Evolutionary conservation across 2,113 vertebrate genomes (phyloP), one percentile per base, ranked within the genome.

Genomic region (Nannobrachium achirus): DNA sequence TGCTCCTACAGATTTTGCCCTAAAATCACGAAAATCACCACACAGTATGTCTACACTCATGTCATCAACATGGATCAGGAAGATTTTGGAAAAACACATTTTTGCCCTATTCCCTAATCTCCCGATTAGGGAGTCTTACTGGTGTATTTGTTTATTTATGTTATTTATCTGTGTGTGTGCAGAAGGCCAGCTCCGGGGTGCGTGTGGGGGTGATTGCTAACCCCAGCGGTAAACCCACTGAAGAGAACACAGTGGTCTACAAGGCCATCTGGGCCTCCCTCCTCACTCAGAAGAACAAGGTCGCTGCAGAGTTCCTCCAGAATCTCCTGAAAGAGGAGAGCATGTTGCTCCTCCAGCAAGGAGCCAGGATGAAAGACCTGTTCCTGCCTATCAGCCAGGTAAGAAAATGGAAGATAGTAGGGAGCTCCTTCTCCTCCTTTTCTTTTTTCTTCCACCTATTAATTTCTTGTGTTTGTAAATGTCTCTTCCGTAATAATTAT

Each of bases 121-220:
- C n/a, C n/a, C n/a, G n/a, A n/a, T n/a, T n/a, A n/a, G n/a, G n/a
- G n/a, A n/a, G n/a, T n/a, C n/a, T n/a, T n/a, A n/a, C n/a, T n/a
- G n/a, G n/a, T n/a, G n/a, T n/a, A n/a, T n/a, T n/a, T n/a, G n/a
- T n/a, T n/a, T n/a, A n/a, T n/a, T n/a, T n/a, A n/a, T n/a, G n/a
- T n/a, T n/a, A n/a, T n/a, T n/a, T n/a, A n/a, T n/a, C n/a, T n/a
- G n/a, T n/a, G n/a, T n/a, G n/a, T n/a, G 71, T 86, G 46, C 87
- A 98, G 97, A 95, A 94, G 89, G 89, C 88, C 81, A 95, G 93
- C 86, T 85, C 84, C 55, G 93, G 91, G 74, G 86, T 92, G 62
- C 95, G 96, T 15, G 18, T 98, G 44, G 96, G 95, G 9, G 78
- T 98, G 92, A 91, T 98, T 87, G 93, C 93, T 92, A 98, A 99